A percentile compares a stretch with the other conserved stretches of the same genome.
Evolutionary conservation across 2,888 invertebrate genomes (phyloP).

Genomic region (Rhorus exstirpatorius): DNA sequence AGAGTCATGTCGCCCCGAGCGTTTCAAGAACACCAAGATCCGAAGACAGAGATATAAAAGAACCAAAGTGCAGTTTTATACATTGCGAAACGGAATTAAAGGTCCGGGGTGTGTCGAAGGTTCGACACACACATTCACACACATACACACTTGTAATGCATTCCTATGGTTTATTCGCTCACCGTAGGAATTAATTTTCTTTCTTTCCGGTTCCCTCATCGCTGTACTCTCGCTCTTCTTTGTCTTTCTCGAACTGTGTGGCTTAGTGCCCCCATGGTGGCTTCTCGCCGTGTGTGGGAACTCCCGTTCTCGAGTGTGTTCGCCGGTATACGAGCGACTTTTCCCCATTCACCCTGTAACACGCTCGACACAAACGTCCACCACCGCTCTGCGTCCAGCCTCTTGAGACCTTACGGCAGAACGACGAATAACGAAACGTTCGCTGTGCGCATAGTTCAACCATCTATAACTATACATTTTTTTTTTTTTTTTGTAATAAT

Average conservation of each 20-base stretch:
- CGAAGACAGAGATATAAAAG: constrained; percentile 8
- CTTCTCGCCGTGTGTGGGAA: constrained; percentile 81
- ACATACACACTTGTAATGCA: constrained; percentile 21
- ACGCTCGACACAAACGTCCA: constrained; percentile 18
- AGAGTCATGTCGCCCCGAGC: constrained; percentile 48
- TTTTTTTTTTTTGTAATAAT: constrained; percentile 1
- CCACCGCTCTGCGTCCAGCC: constrained; percentile 24
- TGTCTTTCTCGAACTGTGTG: constrained; percentile 32
- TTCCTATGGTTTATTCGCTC: constrained; percentile 41
- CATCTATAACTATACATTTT: constrained; percentile 5
- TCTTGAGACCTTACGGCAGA: constrained; percentile 54
- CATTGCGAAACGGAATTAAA: not conserved
- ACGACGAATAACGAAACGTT: constrained; percentile 31
- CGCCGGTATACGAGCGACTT: not conserved
- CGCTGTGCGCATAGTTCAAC: constrained; percentile 32
- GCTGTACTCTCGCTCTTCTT: constrained; percentile 49
- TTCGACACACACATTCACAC: no score
- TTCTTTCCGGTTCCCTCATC: constrained; percentile 45
- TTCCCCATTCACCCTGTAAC: constrained; percentile 18
- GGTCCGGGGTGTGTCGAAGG: constrained; percentile 47
- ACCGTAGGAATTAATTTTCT: constrained; percentile 37
- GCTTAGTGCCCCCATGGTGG: constrained; percentile 75
- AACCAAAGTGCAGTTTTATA: constrained; percentile 1
- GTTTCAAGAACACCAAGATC: constrained; percentile 23
- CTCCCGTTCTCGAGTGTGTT: constrained; percentile 58